Evolutionary conservation across 2,797 vertebrate species (phyloP).

Genomic region (Amblyraja radiata): DNA sequence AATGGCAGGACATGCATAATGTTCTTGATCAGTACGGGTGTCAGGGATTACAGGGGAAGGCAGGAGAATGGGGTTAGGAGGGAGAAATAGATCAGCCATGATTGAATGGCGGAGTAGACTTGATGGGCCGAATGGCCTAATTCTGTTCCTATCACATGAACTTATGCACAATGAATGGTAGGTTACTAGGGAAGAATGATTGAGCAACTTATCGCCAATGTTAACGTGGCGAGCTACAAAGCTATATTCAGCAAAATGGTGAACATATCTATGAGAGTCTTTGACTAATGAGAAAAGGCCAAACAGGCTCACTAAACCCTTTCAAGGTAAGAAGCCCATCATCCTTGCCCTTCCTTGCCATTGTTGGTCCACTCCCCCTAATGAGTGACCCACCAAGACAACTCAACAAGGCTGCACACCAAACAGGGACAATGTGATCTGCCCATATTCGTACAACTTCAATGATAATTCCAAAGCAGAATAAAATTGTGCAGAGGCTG

Average conservation of each 20-base stretch:
- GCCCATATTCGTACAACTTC: not conserved
- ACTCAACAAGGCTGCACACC: not conserved
- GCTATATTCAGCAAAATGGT: not conserved
- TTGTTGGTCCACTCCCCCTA: not conserved
- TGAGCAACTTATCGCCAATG: not conserved
- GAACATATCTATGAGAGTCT: not conserved
- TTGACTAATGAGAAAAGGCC: not conserved
- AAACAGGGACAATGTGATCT: not conserved
- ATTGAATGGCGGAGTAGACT: too few species aligned
- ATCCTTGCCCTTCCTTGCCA: not conserved
- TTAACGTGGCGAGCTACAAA: not conserved
- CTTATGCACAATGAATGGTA: too few species aligned
- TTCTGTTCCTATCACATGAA: too few species aligned
- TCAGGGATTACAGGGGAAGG: too few species aligned
- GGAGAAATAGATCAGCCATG: too few species aligned
- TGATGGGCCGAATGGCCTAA: too few species aligned
- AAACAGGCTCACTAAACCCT: not conserved
- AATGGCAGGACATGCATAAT: too few species aligned
- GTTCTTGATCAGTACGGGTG: too few species aligned
- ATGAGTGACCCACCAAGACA: not conserved
- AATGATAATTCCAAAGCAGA: not conserved
- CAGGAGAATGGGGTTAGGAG: too few species aligned
- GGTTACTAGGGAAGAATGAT: too few species aligned
- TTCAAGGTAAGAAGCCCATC: not conserved
- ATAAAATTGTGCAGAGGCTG: not conserved